Evolutionary conservation across 1,140 invertebrate species (phyloP).

Genomic region (Chymomyza costata): DNA sequence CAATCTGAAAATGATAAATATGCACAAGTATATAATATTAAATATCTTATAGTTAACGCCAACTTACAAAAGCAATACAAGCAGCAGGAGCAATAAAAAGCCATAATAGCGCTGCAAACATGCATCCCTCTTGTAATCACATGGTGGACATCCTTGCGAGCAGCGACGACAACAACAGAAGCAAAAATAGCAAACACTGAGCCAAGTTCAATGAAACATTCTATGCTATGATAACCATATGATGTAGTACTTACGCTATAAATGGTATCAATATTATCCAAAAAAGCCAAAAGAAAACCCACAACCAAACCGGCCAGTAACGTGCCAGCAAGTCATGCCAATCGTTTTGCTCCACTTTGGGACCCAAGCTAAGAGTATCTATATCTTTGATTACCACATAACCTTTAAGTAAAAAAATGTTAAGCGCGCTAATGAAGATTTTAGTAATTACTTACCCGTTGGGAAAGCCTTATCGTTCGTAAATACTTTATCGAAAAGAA

Average conservation of each 20-base stretch:
- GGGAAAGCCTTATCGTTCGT: slow-evolving; percentile 20
- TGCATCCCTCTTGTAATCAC: slow-evolving; percentile 88
- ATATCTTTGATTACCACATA: slow-evolving; percentile 44
- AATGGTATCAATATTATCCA: slow-evolving; percentile 82
- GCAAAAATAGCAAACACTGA: slow-evolving; percentile 85
- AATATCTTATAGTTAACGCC: neutral
- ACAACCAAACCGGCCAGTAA: slow-evolving; percentile 78
- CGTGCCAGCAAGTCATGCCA: slow-evolving; percentile 78
- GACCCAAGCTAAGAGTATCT: slow-evolving; percentile 45
- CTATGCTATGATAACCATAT: neutral
- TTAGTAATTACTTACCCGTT: slow-evolving; percentile 28
- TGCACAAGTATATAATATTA: neutral
- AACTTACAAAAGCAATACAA: slow-evolving; percentile 87
- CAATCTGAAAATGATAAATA: slow-evolving; percentile 79
- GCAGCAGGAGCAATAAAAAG: slow-evolving; percentile 82
- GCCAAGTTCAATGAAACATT: slow-evolving; percentile 4
- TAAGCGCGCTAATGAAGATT: too few relatives aligned
- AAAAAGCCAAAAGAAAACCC: slow-evolving; percentile 78
- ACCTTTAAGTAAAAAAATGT: slow-evolving; percentile 26
- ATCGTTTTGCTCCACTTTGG: slow-evolving; percentile 75
- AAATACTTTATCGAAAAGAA: slow-evolving; percentile 21
- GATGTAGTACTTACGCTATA: slow-evolving; percentile 76
- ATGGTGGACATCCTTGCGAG: slow-evolving; percentile 83
- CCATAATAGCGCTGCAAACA: slow-evolving; percentile 85
- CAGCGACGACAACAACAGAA: slow-evolving; percentile 89